Evolutionary conservation across 2,113 vertebrate genomes (phyloP).

Genomic region (Phocoena phocoena): DNA sequence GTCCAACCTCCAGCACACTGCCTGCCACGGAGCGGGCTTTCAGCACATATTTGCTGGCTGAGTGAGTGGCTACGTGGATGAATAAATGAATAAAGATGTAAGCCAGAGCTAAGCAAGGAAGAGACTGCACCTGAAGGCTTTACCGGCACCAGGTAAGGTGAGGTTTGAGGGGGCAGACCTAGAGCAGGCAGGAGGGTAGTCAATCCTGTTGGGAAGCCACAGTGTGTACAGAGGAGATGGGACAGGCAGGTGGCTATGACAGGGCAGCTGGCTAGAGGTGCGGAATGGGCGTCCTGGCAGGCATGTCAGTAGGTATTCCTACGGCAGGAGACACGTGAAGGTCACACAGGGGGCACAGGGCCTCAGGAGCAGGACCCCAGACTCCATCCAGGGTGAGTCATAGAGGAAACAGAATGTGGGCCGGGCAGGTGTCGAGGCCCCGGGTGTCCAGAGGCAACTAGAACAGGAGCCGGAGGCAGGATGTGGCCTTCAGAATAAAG

Average conservation of each 20-base stretch:
- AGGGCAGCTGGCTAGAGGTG: not conserved
- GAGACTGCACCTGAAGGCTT: not conserved
- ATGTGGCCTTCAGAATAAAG: not conserved
- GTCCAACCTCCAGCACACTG: accelerated
- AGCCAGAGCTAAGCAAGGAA: not conserved
- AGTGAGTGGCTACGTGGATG: not conserved
- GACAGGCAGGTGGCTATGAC: too few relatives aligned
- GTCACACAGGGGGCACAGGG: not conserved
- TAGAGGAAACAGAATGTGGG: not conserved
- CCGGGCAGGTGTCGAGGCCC: not conserved
- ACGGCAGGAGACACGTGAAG: not conserved
- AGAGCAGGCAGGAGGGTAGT: accelerated
- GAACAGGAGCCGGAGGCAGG: not conserved
- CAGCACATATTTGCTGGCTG: not conserved
- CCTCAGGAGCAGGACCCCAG: not conserved
- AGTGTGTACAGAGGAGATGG: not conserved
- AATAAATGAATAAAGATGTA: not conserved
- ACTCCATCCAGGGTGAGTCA: not conserved
- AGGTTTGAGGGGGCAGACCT: not conserved
- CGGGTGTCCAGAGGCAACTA: not conserved
- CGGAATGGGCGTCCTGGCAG: not conserved
- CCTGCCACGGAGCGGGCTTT: not conserved
- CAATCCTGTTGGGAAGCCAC: not conserved
- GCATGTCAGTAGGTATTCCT: not conserved
- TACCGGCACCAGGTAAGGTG: not conserved